These are phyloP conservation scores for Zootoca vivipara DNA, from an alignment of 2,113 vertebrate genomes.

Conservation along the genomic window DNA sequence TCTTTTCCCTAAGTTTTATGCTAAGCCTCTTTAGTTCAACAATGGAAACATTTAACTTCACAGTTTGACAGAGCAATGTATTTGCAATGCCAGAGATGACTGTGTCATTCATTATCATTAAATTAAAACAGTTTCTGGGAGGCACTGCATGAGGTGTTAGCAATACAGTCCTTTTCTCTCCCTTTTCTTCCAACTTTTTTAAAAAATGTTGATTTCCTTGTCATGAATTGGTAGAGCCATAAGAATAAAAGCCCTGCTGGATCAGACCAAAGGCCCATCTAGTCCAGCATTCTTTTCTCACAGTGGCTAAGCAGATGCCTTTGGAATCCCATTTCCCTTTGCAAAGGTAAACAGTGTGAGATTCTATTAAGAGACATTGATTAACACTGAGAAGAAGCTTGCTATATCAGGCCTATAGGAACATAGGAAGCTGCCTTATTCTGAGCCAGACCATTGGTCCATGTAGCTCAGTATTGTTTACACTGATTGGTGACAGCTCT, in stretches of 20 bases:
- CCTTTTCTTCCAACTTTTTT: neutral
- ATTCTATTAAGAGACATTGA: neutral
- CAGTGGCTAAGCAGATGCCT: no score
- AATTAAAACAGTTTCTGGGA: slow-evolving; percentile 42
- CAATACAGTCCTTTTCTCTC: neutral
- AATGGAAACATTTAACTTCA: slow-evolving; percentile 70
- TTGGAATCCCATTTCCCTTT: neutral
- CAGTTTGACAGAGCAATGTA: slow-evolving; percentile 64
- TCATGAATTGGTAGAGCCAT: slow-evolving; percentile 23
- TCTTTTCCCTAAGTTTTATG: slow-evolving; percentile 64
- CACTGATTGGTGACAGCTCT: no score
- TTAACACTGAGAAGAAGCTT: neutral
- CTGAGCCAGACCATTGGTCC: no score
- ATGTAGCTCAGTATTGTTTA: no score
- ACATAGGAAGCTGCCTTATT: no score
- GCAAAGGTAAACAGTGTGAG: neutral
- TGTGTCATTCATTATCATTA: slow-evolving; percentile 51
- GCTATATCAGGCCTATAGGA: no score
- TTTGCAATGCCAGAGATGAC: slow-evolving; percentile 61
- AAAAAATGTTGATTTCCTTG: neutral
- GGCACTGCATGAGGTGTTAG: slow-evolving; percentile 32
- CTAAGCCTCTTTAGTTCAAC: slow-evolving; percentile 69
- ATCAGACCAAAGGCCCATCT: no score
- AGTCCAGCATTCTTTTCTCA: no score
- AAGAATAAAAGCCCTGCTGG: no score